These are phyloP conservation scores for Cosmia trapezina DNA, from an alignment of 2,888 invertebrate species.

Conservation along the genomic window DNA sequence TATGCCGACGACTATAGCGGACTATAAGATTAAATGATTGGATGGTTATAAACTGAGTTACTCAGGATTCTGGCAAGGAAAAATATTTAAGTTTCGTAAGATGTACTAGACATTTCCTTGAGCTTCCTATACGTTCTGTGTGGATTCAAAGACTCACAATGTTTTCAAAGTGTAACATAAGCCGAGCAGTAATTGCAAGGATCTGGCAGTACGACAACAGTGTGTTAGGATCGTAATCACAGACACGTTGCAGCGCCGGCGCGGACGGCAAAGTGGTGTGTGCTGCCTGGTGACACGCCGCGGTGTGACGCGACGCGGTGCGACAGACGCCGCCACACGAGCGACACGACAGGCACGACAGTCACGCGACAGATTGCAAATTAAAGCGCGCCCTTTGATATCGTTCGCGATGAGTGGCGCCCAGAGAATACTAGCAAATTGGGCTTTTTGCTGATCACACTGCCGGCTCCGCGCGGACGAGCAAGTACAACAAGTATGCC, in stretches of 20 bases:
- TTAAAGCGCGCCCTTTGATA: conserved; percentile 45
- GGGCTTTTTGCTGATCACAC: conserved; percentile 31
- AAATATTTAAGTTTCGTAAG: neutral
- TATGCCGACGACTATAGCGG: too few species aligned
- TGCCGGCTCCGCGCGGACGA: neutral
- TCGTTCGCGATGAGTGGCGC: conserved; percentile 28
- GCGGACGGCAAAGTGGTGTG: neutral
- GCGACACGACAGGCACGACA: conserved; percentile 3
- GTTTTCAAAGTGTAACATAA: neutral
- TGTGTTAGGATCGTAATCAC: neutral
- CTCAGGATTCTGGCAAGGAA: neutral
- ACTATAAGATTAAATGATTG: conserved; percentile 12
- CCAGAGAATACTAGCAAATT: conserved; percentile 44
- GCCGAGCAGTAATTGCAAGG: too few species aligned
- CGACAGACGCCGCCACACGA: neutral
- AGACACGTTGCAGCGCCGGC: neutral
- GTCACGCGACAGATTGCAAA: conserved; percentile 43
- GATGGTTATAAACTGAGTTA: neutral
- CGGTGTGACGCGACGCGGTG: neutral
- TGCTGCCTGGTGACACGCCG: conserved; percentile 9
- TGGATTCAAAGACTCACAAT: too few species aligned
- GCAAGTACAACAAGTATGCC: neutral
- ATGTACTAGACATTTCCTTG: neutral
- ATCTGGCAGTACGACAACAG: neutral
- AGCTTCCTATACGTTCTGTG: neutral